Evolutionary conservation across 2,113 vertebrate genomes (phyloP).

Genomic region (Glareola pratincola): DNA sequence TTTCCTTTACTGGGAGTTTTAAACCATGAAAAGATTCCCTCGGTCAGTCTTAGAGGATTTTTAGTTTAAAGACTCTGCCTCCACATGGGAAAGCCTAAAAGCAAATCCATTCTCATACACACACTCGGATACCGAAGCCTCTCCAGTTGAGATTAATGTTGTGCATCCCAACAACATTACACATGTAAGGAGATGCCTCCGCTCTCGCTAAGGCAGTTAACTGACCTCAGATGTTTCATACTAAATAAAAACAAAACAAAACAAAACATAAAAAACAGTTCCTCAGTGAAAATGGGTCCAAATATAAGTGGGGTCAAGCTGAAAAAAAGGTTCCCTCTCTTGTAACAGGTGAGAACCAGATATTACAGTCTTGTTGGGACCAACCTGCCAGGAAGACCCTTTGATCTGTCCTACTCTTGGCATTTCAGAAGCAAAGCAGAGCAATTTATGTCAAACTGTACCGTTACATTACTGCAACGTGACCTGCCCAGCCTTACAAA

Average conservation of each 20-base stretch:
- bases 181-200: background rate
- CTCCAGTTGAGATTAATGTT: background rate
- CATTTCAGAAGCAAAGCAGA: conserved; percentile 4
- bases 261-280: background rate
- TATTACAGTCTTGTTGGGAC: background rate
- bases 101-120: background rate
- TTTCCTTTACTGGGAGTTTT: background rate
- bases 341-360: background rate
- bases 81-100: background rate
- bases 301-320: background rate
- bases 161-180: background rate
- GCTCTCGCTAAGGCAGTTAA: background rate
- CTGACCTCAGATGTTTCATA: background rate
- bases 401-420: background rate
- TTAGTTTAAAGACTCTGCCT: background rate
- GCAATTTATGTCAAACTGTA: background rate
- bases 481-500: conserved; percentile 26
- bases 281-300: background rate
- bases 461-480: background rate
- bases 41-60: background rate
- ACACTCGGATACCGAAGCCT: background rate
- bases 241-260: background rate
- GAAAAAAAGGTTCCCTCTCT: background rate
- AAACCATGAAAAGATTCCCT: background rate
- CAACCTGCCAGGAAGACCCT: background rate